Conservation (phyloP, 2,797 vertebrate genomes). For the Enteromius unitaeniatus region DNA sequence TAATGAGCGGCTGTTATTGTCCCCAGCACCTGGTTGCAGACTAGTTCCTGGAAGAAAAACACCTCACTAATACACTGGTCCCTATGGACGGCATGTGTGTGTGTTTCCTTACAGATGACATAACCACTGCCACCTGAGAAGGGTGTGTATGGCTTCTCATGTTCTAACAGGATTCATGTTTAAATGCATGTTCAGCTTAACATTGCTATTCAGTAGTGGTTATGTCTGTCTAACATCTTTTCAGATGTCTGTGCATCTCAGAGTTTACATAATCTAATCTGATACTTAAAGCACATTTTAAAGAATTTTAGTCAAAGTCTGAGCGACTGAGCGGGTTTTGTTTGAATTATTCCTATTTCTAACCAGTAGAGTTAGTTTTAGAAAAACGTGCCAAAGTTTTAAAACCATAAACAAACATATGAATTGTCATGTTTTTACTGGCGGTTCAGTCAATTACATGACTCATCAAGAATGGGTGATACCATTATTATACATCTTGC, state of each 20-base stretch:
- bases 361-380: background rate
- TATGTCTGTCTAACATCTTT: background rate
- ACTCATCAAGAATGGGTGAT: background rate
- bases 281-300: background rate
- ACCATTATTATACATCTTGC: background rate
- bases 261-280: background rate
- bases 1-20: slow-evolving; percentile 25
- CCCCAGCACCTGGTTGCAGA: slow-evolving; percentile 25
- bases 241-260: background rate
- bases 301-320: background rate
- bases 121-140: slow-evolving; percentile 29
- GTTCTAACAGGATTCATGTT: slow-evolving; percentile 30
- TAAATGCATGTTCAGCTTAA: slow-evolving; percentile 24
- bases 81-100: background rate
- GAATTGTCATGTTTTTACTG: background rate
- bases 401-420: background rate
- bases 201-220: background rate
- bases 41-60: slow-evolving; percentile 24
- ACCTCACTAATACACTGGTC: slow-evolving; percentile 13
- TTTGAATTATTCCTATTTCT: background rate
- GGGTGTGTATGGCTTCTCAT: slow-evolving; percentile 34
- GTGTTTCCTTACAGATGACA: slow-evolving; percentile 33
- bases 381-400: background rate
- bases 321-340: background rate
- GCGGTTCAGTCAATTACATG: background rate